phyloP scores from a whole-genome alignment of 2,888 invertebrate genomes.

The Xestoiulus laeticollis region DNA sequence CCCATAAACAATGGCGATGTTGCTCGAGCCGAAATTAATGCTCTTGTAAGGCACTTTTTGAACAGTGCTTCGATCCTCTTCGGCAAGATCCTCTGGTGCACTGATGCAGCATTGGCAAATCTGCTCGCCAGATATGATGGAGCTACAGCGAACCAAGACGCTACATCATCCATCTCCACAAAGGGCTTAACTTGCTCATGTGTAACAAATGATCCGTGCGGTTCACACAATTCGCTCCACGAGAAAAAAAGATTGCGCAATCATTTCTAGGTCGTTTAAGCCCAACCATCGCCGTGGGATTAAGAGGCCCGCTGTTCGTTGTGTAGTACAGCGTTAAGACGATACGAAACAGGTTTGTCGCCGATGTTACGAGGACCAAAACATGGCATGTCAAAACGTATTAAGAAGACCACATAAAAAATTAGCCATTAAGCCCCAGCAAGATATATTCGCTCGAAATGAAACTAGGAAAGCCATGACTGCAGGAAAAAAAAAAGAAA shows the following conservation, averaged over 20 bases:
- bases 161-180: neutral
- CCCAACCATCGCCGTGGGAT: constrained; percentile 34
- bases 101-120: too few relatives aligned
- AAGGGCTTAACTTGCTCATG: neutral
- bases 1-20: neutral
- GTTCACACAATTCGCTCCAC: neutral
- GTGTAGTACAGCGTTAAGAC: constrained; percentile 43
- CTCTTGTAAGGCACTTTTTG: neutral
- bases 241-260: neutral
- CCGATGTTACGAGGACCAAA: constrained; percentile 40
- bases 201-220: constrained; percentile 29
- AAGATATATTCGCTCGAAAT: neutral
- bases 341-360: constrained; percentile 36
- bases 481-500: neutral
- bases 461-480: neutral
- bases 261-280: constrained; percentile 44
- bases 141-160: neutral
- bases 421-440: constrained; percentile 7
- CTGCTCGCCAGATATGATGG: neutral
- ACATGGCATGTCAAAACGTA: constrained; percentile 43
- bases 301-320: constrained; percentile 19
- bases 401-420: constrained; percentile 45
- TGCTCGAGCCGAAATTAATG: neutral
- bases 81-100: neutral
- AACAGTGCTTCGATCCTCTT: neutral